These are phyloP conservation scores for Tillus elongatus DNA, from an alignment of 2,888 invertebrate genomes.

Conservation along the genomic window DNA sequence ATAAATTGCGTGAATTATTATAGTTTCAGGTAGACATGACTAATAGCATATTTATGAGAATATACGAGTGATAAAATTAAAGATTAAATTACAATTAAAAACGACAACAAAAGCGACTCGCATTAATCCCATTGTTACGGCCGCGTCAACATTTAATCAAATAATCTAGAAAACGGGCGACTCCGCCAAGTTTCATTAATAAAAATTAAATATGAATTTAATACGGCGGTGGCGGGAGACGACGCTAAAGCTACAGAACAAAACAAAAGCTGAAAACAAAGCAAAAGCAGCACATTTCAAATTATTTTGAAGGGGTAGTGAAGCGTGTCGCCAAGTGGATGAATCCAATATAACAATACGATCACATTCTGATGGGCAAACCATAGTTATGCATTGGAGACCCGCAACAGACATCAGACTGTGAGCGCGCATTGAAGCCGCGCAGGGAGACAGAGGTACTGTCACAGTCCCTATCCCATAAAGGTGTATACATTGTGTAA, in stretches of 20 bases:
- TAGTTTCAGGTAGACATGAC: no score
- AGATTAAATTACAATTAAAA: no score
- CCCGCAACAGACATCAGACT: slow-evolving; percentile 31
- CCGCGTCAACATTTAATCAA: no score
- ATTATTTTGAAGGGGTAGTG: slow-evolving; percentile 36
- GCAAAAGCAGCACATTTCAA: slow-evolving; percentile 34
- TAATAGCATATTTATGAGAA: no score
- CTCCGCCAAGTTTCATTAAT: no score
- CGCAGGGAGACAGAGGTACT: slow-evolving; percentile 39
- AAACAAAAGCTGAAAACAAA: slow-evolving; percentile 17
- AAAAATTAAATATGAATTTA: neutral
- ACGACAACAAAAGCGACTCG: no score
- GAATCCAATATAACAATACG: slow-evolving; percentile 37
- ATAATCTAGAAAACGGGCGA: no score
- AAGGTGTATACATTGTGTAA: slow-evolving; percentile 62
- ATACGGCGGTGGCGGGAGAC: neutral
- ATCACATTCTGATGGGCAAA: slow-evolving; percentile 39
- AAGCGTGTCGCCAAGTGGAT: slow-evolving; percentile 36
- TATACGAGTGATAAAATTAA: no score
- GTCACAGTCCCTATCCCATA: slow-evolving; percentile 37
- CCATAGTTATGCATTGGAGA: slow-evolving; percentile 40
- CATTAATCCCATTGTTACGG: no score
- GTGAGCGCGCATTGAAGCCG: slow-evolving; percentile 25
- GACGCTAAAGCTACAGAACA: neutral
- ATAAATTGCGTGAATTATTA: no score